phyloP scores from a whole-genome alignment of 2,113 vertebrate species.

The Brienomyrus brachyistius region DNA sequence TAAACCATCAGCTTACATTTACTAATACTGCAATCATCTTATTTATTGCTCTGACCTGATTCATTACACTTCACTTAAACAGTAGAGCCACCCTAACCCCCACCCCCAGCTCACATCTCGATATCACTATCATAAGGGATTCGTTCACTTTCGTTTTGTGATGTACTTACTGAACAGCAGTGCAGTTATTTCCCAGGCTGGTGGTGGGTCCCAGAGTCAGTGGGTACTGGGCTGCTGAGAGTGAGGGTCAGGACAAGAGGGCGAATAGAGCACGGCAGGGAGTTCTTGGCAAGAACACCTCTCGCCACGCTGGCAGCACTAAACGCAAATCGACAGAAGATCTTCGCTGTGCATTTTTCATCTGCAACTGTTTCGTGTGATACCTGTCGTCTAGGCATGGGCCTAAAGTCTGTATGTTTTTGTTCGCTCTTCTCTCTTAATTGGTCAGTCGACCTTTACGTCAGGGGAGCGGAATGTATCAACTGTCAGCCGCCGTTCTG shows the following conservation, averaged over 20 bases:
- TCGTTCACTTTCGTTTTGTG: not conserved
- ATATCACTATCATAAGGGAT: not conserved
- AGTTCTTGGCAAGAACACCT: not conserved
- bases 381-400: not conserved
- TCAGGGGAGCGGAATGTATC: not conserved
- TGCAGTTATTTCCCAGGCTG: not conserved
- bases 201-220: not conserved
- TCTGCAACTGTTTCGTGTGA: not conserved
- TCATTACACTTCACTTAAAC: not conserved
- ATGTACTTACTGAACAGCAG: not conserved
- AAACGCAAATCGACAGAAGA: not conserved
- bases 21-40: not conserved
- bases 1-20: not conserved
- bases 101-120: not conserved
- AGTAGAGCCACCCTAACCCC: not conserved
- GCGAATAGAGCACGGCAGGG: not conserved
- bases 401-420: not conserved
- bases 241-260: not conserved
- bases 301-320: not conserved
- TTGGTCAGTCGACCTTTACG: not conserved
- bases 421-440: not conserved
- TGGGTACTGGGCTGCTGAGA: not conserved
- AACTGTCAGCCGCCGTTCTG: not conserved
- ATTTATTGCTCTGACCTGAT: not conserved
- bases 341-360: not conserved